Evolutionary conservation across 1,140 invertebrate genomes (phyloP), one percentile per base, ranked within the genome.

Genomic region (Bombus picipes): DNA sequence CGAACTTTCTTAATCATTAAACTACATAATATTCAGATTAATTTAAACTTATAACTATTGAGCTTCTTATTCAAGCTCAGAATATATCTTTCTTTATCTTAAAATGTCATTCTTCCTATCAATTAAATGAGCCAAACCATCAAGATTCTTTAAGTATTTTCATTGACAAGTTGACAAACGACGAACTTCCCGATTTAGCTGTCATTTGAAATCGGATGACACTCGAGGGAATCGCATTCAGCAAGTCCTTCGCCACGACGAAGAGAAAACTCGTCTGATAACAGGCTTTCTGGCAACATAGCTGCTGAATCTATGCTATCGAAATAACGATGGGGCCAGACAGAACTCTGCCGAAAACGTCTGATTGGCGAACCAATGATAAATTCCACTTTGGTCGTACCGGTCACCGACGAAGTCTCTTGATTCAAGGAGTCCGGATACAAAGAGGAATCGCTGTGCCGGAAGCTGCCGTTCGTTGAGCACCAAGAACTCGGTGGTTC

Each of bases 171-270:
- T 22, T 18, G 13, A 39, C 37, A 34, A 53, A 43, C 12, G 28
- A 47, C 25, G 39, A 10, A 13, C 13, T 41, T 28, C 2, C 4
- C 37, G 39, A 37, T 62, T 87, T 59, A 93, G 59, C 88, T 91
- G 39, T 94, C 93, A 85, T 92, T 95, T 5, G 92, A 95, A 43
- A 94, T 93, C 18, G 90, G 91, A 79, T 93, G 93, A 81, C 89
- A 92, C 82, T 96, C 96, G 43, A 96, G 93, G 8, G 96, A 96
- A 88, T 96, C 96, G 89, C 95, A 96, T 85, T 96, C 96, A 34
- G 96, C 96, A 78, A 96, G 91, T 10, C 95, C 96, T 84, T 96
- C 96, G 59, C 96, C 94, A 39, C 94, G 76, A 87, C 94, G 83
- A 82, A 92, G 68, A 88, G 94, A 91, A 89, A 94, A 94, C 87